Evolutionary conservation across 1,140 invertebrate genomes (phyloP).

Genomic region (Zaprionus inermis): DNA sequence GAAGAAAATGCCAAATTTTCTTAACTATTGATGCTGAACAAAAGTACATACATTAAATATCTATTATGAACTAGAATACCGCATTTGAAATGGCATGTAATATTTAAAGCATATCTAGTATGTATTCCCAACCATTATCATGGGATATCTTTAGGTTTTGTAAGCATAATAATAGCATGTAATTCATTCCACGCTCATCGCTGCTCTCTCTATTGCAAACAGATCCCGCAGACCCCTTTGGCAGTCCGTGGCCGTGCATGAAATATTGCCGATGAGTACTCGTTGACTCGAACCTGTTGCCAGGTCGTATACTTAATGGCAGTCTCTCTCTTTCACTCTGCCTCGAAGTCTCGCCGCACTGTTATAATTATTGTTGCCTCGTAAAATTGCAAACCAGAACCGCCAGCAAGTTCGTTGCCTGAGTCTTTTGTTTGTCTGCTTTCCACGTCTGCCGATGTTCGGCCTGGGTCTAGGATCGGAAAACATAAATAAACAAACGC

Average conservation of each 20-base stretch:
- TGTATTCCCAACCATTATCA: background rate
- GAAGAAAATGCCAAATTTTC: too few species aligned
- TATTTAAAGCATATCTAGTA: too few species aligned
- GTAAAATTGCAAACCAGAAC: slow-evolving; percentile 40
- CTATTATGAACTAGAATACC: too few species aligned
- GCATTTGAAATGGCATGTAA: too few species aligned
- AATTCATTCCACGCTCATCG: too few species aligned
- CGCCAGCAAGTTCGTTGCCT: slow-evolving; percentile 26
- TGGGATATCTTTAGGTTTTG: too few species aligned
- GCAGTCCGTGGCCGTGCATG: background rate
- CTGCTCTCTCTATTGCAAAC: background rate
- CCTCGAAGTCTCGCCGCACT: slow-evolving; percentile 11
- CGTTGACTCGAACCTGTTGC: slow-evolving; percentile 27
- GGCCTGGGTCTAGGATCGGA: background rate
- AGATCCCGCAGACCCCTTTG: background rate
- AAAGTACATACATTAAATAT: too few species aligned
- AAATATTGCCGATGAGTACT: slow-evolving; percentile 17
- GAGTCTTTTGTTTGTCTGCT: slow-evolving; percentile 22
- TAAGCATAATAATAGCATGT: too few species aligned
- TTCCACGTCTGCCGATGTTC: background rate
- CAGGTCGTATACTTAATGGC: slow-evolving; percentile 49
- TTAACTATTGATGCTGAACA: too few species aligned
- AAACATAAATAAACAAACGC: slow-evolving; percentile 9
- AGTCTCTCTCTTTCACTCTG: slow-evolving; percentile 12
- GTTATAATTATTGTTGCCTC: slow-evolving; percentile 58